Evolutionary conservation across 2,113 vertebrate genomes (phyloP), one percentile per base, ranked within the genome.

Genomic region (Nannospalax galili): DNA sequence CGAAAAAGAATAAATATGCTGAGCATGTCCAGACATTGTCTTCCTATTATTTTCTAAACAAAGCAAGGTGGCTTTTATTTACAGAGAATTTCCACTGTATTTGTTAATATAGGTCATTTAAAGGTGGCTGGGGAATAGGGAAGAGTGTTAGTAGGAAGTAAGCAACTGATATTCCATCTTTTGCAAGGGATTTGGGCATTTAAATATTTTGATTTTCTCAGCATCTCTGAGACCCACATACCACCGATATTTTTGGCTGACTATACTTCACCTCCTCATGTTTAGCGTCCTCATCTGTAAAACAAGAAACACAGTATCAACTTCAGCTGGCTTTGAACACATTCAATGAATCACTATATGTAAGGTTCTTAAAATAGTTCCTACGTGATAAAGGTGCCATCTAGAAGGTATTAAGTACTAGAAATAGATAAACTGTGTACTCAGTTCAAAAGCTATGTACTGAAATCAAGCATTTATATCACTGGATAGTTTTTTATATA

Each of bases 401-500:
- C 17, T 22, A 92, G 35, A 42, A 80, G n/a, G 58, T 90, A 86
- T 78, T 85, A 45, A 73, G 26, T 91, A 95, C 70, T 88, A 70
- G 65, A 56, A 62, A 62, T 77, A 90, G 37, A 82, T 84, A 87
- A 70, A 35, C 9, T 2, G 79, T 67, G 28, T 48, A 74, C 58
- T 77, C 3, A 81, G 35, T 65, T 92, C 48, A 85, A 45, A 80
- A 69, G 14, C n/a, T 86, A 24, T 4, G n/a, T 58, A 24, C 16
- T 93, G n/a, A 92, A 91, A 87, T 88, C 35, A 94, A 28, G 17
- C 26, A 70, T 88, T 37, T 28, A 74, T 10, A 19, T 32, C 74
- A 28, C n/a, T 94, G 82, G 86, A 72, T 88, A 92, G 35, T 91
- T 24, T 79, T 84, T 9, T 11, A 88, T 80, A 64, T 11, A 88